Evolutionary conservation across 2,888 invertebrate species (phyloP), one percentile per base, ranked within the genome.

Genomic region (Athrips mouffetella): DNA sequence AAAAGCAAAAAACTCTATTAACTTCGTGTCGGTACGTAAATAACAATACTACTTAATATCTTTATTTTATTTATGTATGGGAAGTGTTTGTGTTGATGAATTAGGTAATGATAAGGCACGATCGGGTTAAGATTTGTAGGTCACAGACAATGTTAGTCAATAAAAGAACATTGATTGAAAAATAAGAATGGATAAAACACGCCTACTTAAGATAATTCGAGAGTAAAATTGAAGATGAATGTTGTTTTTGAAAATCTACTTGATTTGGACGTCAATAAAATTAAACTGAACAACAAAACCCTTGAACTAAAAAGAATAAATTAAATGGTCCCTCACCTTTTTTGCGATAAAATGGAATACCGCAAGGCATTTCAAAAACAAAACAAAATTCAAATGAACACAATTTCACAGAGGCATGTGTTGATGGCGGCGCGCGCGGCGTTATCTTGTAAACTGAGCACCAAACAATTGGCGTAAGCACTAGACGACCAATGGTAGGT

Each of bases 361-460:
- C 80, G 57, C 81, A 81, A 51, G 72, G 66, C 75, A 78, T 79
- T 53, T 51, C 70, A 50, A 45, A 40, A 15, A 10, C 57, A 52
- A 49, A 58, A 58, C 50, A 48, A 46, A 59, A 57, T 54, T 54
- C 47, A 57, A 58, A 59, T 47, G 40, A 49, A 42, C 50, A 55
- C 61, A 64, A 60, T 65, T 60, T 54, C 57, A 66, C 64, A 61
- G 66, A 58, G 69, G 78, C 80, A 73, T 70, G 80, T 74, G 68
- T 67, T 78, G 65, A 67, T 65, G 62, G 62, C 68, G 72, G 68
- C 80, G 74, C 67, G 77, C 62, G 62, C 68, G 72, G 68, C 80
- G 74, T 67, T 78, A 73, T 77, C 75, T 75, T 70, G 63, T 67
- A 72, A 63, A 83, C 85, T 83, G 84, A 81, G 80, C 70, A 74